Conservation (phyloP, 2,113 vertebrate genomes). For the Ochotona princeps region DNA sequence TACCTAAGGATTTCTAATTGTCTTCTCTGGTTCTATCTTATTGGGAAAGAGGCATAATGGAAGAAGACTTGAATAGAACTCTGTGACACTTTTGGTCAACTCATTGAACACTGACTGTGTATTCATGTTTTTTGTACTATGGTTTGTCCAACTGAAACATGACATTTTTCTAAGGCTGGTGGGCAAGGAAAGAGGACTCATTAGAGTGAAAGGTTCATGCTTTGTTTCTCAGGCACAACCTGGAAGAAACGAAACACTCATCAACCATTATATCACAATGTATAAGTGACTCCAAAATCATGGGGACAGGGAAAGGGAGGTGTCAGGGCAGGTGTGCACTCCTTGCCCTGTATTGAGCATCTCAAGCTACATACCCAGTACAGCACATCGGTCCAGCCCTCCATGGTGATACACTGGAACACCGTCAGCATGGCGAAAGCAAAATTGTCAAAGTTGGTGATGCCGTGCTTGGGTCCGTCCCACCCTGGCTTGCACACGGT, state of each 20-base stretch:
- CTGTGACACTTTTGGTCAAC: neutral
- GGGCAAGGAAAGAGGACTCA: neutral
- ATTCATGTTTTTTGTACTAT: too few relatives aligned
- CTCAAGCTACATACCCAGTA: slow-evolving; percentile 95
- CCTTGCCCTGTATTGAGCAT: neutral
- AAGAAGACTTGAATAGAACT: too few relatives aligned
- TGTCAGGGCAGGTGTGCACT: fast-evolving
- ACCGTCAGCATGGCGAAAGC: slow-evolving; percentile 99
- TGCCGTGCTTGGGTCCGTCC: slow-evolving; percentile 98
- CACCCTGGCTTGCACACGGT: slow-evolving; percentile 92
- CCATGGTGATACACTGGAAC: slow-evolving; percentile 99
- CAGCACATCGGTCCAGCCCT: slow-evolving; percentile 98
- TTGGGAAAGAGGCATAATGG: neutral
- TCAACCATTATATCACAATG: neutral
- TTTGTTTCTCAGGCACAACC: slow-evolving; percentile 44
- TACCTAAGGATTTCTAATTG: neutral
- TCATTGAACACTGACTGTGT: neutral
- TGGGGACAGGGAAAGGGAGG: neutral
- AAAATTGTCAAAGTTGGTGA: slow-evolving; percentile 99
- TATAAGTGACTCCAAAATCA: neutral
- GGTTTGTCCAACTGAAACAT: neutral
- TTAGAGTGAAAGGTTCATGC: neutral
- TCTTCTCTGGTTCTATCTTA: neutral
- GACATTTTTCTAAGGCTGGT: neutral
- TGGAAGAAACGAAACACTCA: slow-evolving; percentile 62